Conservation (phyloP, 2,113 vertebrate genomes). For the Phalacrocorax carbo region DNA sequence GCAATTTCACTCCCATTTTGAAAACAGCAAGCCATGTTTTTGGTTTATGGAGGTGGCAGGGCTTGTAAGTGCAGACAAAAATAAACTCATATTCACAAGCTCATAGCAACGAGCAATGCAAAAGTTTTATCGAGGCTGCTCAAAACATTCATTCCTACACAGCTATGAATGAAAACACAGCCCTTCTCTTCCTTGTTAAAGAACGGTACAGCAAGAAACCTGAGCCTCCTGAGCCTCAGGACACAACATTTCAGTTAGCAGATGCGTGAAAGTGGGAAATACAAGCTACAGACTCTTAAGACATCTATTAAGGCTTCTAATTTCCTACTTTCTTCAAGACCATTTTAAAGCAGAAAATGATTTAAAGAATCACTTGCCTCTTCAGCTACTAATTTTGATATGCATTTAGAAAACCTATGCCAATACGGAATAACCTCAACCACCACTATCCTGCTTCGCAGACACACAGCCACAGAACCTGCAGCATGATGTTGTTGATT, state of each 20-base stretch:
- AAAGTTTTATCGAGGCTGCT: neutral
- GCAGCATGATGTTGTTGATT: accelerated
- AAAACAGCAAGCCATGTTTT: neutral
- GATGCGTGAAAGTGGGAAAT: neutral
- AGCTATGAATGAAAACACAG: neutral
- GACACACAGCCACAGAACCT: neutral
- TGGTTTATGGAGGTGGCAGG: neutral
- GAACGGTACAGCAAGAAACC: accelerated
- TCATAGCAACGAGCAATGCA: neutral
- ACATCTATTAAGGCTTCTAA: neutral
- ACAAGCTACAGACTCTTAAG: neutral
- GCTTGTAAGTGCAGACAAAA: neutral
- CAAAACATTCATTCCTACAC: neutral
- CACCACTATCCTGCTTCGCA: neutral
- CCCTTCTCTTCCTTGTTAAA: no score
- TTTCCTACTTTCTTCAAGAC: neutral
- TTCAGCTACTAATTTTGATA: neutral
- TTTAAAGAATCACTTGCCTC: neutral
- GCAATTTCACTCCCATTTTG: neutral
- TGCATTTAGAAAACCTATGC: accelerated
- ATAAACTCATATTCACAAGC: neutral
- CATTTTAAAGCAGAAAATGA: neutral
- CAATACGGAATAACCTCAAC: neutral
- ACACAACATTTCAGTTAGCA: neutral
- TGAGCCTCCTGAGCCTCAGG: accelerated